Base-by-base conservation (phyloP, 92 coral and sea anemone species). In the Parazoanthus atlanticus region DNA sequence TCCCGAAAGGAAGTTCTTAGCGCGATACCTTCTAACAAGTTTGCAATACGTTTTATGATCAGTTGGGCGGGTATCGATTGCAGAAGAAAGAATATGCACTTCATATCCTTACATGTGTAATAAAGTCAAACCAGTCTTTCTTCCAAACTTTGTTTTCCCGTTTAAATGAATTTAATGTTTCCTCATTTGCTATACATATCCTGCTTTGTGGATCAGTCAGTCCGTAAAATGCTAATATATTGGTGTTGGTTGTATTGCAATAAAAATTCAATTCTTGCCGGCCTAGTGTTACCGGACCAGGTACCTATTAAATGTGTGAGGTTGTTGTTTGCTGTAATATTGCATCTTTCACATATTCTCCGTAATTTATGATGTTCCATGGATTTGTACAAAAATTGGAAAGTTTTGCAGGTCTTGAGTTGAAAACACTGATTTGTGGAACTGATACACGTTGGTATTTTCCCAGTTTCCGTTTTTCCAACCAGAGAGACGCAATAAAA, bases 191-290 rank as follows among this genome's bases (percentile, higher is more conserved):
- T 67, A n/a, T 25, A 67, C 73, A 25, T 67, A 67, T 67, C 30
- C 73, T 23, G 31, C 73, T 67, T 25, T 65, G 13, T 67, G 31
- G 31, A 67, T 67, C 73, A 25, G 73, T 25, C 31, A 67, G 10
- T 67, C 73, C 11, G 3, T 15, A 52, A 52, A 52, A 52, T 52
- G 17, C 19, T 12, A 10, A 52, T 52, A 58, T 5, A 67, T 25
- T 25, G 73, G 73, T 67, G 73, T 67, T 67, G 16, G 76, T 71
- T 71, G 7, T 71, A 26, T 71, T 71, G 15, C 76, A 71, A 71
- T 71, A 71, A 71, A 71, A 71, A 6, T 9, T 29, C 0, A 69
- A 29, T 10, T 29, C 38, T 71, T 29, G 76, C 9, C 76, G 0
- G 76, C 76, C 36, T 71, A 21, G 16, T 71, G 76, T 71, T 26